phyloP scores from a whole-genome alignment of 2,113 vertebrate species.

The Lonchura striata region DNA sequence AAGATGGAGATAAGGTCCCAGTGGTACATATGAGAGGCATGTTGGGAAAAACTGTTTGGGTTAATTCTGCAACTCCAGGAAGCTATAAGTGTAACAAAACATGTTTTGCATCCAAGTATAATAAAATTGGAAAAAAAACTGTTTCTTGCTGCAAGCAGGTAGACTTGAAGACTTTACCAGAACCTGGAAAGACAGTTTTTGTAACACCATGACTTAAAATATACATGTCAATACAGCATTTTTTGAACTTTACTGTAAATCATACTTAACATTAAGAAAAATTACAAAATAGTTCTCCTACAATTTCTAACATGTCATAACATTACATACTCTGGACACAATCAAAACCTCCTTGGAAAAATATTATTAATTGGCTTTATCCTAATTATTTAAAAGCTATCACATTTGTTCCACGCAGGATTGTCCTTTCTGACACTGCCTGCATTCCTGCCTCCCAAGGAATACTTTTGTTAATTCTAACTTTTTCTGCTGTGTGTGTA shows the following conservation, averaged over 20 bases:
- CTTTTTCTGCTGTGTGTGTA: background rate
- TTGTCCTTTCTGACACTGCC: background rate
- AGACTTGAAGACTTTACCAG: background rate
- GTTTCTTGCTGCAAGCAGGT: background rate
- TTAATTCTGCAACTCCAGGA: constrained; percentile 48
- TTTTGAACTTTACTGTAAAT: background rate
- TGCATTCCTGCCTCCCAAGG: background rate
- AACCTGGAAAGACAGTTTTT: background rate
- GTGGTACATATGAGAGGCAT: no score
- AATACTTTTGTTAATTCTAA: background rate
- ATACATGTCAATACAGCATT: background rate
- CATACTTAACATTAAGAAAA: background rate
- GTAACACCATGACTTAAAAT: background rate
- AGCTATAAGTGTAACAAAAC: constrained; percentile 39
- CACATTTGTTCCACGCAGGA: background rate
- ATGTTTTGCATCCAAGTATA: background rate
- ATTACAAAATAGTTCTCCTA: background rate
- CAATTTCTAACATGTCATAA: background rate
- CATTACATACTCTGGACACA: background rate
- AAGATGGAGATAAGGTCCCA: no score
- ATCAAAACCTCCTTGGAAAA: background rate
- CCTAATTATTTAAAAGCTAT: background rate
- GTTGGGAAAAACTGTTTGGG: no score
- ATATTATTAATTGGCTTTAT: background rate
- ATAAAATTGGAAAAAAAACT: background rate